phyloP scores from a whole-genome alignment of 1,140 invertebrate genomes.

The Melanaphis sacchari region DNA sequence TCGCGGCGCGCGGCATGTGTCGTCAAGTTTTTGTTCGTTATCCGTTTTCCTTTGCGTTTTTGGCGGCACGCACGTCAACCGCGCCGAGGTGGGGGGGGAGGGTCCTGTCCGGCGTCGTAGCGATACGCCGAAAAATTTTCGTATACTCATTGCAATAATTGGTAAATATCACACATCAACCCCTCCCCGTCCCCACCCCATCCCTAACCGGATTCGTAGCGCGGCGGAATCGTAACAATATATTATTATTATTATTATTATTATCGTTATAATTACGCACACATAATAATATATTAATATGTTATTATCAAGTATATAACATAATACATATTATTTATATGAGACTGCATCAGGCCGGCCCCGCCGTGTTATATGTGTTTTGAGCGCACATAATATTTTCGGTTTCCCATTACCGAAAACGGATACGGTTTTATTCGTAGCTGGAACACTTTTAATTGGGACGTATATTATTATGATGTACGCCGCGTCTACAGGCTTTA shows the following conservation, averaged over 20 bases:
- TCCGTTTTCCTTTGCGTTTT: neutral
- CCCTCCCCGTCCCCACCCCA: no score
- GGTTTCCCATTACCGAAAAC: slow-evolving; percentile 10
- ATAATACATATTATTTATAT: neutral
- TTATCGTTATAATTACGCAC: no score
- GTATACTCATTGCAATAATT: no score
- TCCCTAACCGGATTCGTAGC: no score
- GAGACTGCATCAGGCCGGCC: neutral
- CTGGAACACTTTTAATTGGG: neutral
- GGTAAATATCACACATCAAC: no score
- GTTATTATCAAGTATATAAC: no score
- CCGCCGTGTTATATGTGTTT: neutral
- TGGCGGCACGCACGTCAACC: neutral
- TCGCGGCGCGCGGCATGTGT: neutral
- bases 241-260: no score
- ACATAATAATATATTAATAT: no score
- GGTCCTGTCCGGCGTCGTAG: no score
- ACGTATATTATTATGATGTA: neutral
- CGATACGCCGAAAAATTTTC: no score
- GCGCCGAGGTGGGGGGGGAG: no score
- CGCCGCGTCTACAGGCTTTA: neutral
- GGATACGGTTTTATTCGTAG: neutral
- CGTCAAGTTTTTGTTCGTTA: neutral
- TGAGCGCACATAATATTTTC: neutral
- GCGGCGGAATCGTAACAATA: no score